These are phyloP conservation scores for Chironomus striatipennis DNA, from an alignment of 1,140 invertebrate genomes.

Conservation along the genomic window DNA sequence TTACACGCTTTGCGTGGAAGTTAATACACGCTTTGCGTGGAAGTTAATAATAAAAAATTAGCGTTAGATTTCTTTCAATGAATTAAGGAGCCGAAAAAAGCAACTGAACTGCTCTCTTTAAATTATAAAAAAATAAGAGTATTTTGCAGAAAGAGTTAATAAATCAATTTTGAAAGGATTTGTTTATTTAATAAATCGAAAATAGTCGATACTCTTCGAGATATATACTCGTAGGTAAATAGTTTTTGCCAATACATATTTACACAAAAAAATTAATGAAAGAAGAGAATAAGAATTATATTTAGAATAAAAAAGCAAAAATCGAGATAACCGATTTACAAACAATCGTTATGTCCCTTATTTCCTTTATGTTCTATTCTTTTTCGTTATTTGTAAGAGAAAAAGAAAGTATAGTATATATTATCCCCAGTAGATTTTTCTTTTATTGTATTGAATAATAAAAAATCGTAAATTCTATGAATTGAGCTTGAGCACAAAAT, in stretches of 20 bases:
- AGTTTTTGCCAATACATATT: neutral
- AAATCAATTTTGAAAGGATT: neutral
- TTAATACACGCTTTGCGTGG: too few species aligned
- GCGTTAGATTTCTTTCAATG: neutral
- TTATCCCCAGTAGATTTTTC: neutral
- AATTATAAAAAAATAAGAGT: neutral
- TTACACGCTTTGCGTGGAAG: too few species aligned
- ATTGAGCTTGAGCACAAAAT: slow-evolving; percentile 18
- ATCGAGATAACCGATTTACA: neutral
- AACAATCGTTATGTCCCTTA: neutral
- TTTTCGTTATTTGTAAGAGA: too few species aligned
- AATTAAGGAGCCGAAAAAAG: neutral
- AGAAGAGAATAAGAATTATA: neutral
- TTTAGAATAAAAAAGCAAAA: neutral
- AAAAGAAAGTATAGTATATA: neutral
- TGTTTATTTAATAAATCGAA: neutral
- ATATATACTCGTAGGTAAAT: too few species aligned
- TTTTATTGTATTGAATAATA: neutral
- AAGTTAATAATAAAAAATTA: neutral
- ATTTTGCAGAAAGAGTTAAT: neutral
- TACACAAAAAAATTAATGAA: neutral
- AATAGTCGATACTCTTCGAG: too few species aligned
- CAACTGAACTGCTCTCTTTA: neutral
- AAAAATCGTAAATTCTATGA: slow-evolving; percentile 21
- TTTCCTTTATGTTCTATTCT: neutral